These are phyloP conservation scores for Hedya salicella DNA, from an alignment of 2,888 invertebrate species.

Conservation along the genomic window DNA sequence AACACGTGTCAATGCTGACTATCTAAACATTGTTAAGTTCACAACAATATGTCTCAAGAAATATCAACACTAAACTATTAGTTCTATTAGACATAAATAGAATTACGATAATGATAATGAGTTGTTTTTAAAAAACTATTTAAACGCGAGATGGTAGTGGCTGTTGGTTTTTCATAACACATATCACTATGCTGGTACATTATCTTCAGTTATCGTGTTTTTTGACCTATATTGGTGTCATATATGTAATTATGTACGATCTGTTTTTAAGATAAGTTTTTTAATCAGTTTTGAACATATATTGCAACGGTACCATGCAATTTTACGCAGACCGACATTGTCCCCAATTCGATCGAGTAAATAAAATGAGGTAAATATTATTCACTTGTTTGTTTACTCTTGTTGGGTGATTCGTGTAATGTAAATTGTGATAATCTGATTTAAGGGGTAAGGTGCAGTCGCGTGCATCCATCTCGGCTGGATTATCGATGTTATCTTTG, in stretches of 20 bases:
- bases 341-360: slow-evolving; percentile 20
- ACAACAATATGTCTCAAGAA: slow-evolving; percentile 74
- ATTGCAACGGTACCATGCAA: background rate
- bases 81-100: slow-evolving; percentile 76
- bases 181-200: background rate
- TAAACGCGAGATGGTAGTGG: slow-evolving; percentile 53
- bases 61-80: slow-evolving; percentile 66
- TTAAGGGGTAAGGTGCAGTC: slow-evolving; percentile 21
- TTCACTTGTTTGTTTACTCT: slow-evolving; percentile 34
- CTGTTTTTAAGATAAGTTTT: too few species aligned
- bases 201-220: background rate
- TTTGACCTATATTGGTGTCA: background rate
- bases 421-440: slow-evolving; percentile 26
- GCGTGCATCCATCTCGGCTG: background rate
- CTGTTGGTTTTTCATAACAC: too few species aligned
- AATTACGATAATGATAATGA: slow-evolving; percentile 60
- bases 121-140: slow-evolving; percentile 68
- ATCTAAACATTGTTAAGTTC: slow-evolving; percentile 74
- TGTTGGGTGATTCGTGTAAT: slow-evolving; percentile 18
- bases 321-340: slow-evolving; percentile 3
- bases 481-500: background rate
- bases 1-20: slow-evolving; percentile 78
- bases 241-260: too few species aligned
- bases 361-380: slow-evolving; percentile 36
- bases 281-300: too few species aligned